phyloP scores from a whole-genome alignment of 23 tunicate species.

The Halocynthia roretzi region DNA sequence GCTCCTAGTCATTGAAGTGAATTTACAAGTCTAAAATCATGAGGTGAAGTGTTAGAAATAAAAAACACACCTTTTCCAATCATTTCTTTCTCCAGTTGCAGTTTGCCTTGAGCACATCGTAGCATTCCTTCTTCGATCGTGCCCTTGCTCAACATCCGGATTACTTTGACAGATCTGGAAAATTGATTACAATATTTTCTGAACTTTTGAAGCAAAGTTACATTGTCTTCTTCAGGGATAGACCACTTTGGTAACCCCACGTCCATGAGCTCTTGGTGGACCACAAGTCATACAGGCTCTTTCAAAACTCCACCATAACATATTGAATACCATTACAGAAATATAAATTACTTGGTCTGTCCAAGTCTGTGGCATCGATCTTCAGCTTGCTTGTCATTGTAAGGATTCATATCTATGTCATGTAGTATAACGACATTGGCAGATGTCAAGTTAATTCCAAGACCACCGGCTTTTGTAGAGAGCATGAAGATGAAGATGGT shows the following conservation, averaged over 20 bases:
- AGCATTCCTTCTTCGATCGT: conserved; percentile 80
- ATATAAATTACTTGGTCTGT: conserved; percentile 29
- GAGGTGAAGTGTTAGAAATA: no score
- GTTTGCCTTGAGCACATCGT: conserved; percentile 48
- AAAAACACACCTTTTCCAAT: conserved; percentile 20
- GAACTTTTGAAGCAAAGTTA: background rate
- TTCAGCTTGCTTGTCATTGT: conserved; percentile 98
- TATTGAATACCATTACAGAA: background rate
- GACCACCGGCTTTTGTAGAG: conserved; percentile 95
- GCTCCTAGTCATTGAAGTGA: no score
- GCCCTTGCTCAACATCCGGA: conserved; percentile 38
- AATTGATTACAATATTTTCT: background rate
- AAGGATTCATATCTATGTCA: conserved; percentile 96
- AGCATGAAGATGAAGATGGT: conserved; percentile 54
- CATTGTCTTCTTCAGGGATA: no score
- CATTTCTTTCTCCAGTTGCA: conserved; percentile 67
- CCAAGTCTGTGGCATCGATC: conserved; percentile 77
- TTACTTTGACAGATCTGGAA: conserved; percentile 44
- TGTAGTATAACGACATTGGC: conserved; percentile 90
- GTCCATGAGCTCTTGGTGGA: no score
- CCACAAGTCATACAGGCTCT: no score
- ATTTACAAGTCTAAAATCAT: no score
- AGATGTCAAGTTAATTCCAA: conserved; percentile 84
- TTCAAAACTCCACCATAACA: no score
- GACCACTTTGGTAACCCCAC: no score